Percentiles rank a stretch among this genome's conserved stretches.
Evolutionary conservation across 2,797 vertebrate species (phyloP).

Genomic region (Danio albolineatus): DNA sequence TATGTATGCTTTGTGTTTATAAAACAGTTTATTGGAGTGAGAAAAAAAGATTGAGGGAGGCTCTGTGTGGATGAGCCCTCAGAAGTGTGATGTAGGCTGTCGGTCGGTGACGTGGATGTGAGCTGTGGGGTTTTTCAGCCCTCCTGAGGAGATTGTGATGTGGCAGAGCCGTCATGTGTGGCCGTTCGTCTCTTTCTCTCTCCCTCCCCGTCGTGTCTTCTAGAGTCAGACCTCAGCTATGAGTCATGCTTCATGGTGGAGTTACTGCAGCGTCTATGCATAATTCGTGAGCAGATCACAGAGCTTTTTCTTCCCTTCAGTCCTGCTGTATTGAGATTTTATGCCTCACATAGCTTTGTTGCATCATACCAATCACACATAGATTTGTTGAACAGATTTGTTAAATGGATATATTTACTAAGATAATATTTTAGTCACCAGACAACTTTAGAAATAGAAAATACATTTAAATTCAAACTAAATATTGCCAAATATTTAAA

Average conservation of each 20-base stretch:
- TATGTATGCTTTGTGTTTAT: too few relatives aligned
- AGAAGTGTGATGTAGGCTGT: not conserved
- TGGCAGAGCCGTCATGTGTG: slow-evolving; percentile 27
- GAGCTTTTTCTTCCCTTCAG: slow-evolving; percentile 1
- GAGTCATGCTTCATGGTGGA: slow-evolving; percentile 75
- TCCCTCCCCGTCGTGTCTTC: slow-evolving; percentile 22
- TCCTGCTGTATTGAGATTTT: not conserved
- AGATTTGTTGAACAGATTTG: not conserved
- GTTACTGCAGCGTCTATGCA: slow-evolving; percentile 74
- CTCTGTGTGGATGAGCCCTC: not conserved
- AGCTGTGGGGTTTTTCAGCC: not conserved
- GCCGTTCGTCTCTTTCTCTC: slow-evolving; percentile 2
- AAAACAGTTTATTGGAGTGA: too few relatives aligned
- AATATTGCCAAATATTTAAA: too few relatives aligned
- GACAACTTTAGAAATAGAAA: too few relatives aligned
- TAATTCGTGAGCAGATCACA: slow-evolving; percentile 63
- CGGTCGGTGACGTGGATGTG: not conserved
- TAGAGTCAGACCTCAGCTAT: slow-evolving; percentile 69
- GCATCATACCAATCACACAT: not conserved
- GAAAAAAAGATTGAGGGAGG: too few relatives aligned
- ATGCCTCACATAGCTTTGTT: not conserved
- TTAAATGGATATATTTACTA: too few relatives aligned
- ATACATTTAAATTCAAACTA: too few relatives aligned
- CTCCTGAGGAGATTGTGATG: slow-evolving; percentile 5
- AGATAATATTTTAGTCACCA: too few relatives aligned